Percentiles rank a stretch among this genome's conserved stretches.
phyloP scores from a whole-genome alignment of 2,888 invertebrate genomes.

The Furcula furcula region DNA sequence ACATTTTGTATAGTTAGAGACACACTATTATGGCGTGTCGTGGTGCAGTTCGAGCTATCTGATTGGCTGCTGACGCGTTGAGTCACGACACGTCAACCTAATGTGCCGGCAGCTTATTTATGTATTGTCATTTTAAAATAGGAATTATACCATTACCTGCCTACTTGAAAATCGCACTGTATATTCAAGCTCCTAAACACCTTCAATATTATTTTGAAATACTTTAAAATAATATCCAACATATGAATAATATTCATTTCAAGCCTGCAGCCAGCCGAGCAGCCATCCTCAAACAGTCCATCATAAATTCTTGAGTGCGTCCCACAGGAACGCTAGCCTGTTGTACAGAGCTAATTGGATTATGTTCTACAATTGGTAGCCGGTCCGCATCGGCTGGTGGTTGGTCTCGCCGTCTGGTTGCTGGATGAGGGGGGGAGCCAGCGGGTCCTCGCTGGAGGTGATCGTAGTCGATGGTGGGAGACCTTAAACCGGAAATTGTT shows the following conservation, averaged over 20 bases:
- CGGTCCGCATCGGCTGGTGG: constrained; percentile 42
- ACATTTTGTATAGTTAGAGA: no score
- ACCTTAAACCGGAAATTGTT: constrained; percentile 36
- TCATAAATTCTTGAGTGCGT: constrained; percentile 40
- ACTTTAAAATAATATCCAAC: background rate
- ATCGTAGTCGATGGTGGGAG: constrained; percentile 64
- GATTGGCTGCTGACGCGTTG: no score
- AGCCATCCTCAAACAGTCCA: constrained; percentile 33
- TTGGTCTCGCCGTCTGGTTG: constrained; percentile 48
- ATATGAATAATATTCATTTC: constrained; percentile 8
- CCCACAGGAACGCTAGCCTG: constrained; percentile 37
- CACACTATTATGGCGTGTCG: no score
- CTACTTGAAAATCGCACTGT: no score
- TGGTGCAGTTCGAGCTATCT: no score
- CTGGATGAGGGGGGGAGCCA: constrained; percentile 62
- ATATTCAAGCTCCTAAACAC: background rate
- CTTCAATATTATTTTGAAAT: no score
- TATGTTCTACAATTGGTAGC: constrained; percentile 67
- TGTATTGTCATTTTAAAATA: no score
- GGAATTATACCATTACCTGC: no score
- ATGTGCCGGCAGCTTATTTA: no score
- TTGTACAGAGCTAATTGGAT: constrained; percentile 44
- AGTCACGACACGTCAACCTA: no score
- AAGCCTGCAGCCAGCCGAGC: constrained; percentile 26
- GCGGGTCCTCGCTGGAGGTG: constrained; percentile 65